Evolutionary conservation across 2,797 vertebrate genomes (phyloP), one percentile per base, ranked within the genome.

Genomic region (Acestrorhynchus altus): DNA sequence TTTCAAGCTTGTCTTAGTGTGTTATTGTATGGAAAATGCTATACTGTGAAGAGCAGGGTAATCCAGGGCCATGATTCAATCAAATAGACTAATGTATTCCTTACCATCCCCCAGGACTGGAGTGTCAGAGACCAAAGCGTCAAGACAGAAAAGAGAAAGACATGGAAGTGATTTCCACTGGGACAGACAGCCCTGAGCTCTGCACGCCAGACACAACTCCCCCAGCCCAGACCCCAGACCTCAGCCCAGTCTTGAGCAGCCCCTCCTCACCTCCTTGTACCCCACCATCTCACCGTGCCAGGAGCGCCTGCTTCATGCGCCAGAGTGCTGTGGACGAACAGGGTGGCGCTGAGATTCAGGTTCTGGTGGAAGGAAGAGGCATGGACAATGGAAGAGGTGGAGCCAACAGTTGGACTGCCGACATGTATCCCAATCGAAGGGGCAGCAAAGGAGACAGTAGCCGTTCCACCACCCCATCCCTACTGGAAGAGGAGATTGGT

Each of bases 321-420:
- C 97, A 98, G 93, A 89, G 93, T 7, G 96, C 96, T 0, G 89
- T 96, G 88, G 97, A 97, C 0, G 96, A 97, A 84, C 90, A 96
- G 79, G 90, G 90, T 6, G 94, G 94, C 1, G 94, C 95, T 3
- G 97, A 99, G 90, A 99, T 98, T 92, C 97, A 98, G 93, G 95
- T 98, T 92, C 88, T 99, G 83, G 92, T 97, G 83, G 97, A 98
- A 89, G 94, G 96, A 80, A 91, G 96, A 0, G 92, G 89, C 15
- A 40, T 87, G 80, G 92, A 93, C 47, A 83, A 88, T 78, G 86
- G 83, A 4, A 90, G 88, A 84, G 89, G 86, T 0, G 91, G 90
- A 28, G 88, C 95, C 78, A 95, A 95, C 90, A 95, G 91, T 84
- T 97, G 97, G 96, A 93, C 89, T 0, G 95, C 96, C 52, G 95